Evolutionary conservation across 1,140 invertebrate species (phyloP), one percentile per base, ranked within the genome.

Genomic region (Bombus superbus): DNA sequence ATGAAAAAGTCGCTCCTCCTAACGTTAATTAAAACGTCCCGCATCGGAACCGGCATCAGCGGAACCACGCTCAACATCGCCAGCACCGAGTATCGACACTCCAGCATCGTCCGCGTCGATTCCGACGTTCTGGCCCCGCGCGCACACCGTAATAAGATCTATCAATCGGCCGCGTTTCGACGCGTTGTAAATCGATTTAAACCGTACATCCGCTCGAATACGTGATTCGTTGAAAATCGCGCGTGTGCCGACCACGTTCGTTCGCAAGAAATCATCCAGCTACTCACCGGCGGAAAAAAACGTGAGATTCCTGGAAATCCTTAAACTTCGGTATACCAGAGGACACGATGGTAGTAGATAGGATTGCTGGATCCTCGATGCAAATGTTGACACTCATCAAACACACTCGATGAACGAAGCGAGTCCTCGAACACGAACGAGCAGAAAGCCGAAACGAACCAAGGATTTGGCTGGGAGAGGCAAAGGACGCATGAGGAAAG

Each of bases 11-110:
- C 42, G 73, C 59, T 18, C 40, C 62, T 53, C n/a, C 25, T 32
- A 35, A 69, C 44, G 81, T 78, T 85, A 85, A 85, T 85, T 85
- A 59, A 80, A 85, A 79, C 66, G 83, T 85, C 66, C 68, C 76
- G 83, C 40, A 71, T 72, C 76, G 83, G 83, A 71, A 79, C 82
- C 82, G 64, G 82, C 35, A 57, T 64, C n/a, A 35, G 10, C 35
- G 81, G 8, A 32, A 32, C 40, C 44, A 47, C 42, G 73, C 44
- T 40, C 38, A 53, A 38, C 59, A 40, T 47, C 53, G n/a, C 80
- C 13, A 35, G 13, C 64, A 47, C 25, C 18, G 71, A 62, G 40
- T 64, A 82, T 74, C 80, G 71, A 64, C 77, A 80, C n/a, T 8
- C 15, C 15, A 5, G 3, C 59, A 62, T 5, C n/a, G 62, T 77